Evolutionary conservation across 2,888 invertebrate species (phyloP), one percentile per base, ranked within the genome.

Genomic region (Ischnus inquisitorius): DNA sequence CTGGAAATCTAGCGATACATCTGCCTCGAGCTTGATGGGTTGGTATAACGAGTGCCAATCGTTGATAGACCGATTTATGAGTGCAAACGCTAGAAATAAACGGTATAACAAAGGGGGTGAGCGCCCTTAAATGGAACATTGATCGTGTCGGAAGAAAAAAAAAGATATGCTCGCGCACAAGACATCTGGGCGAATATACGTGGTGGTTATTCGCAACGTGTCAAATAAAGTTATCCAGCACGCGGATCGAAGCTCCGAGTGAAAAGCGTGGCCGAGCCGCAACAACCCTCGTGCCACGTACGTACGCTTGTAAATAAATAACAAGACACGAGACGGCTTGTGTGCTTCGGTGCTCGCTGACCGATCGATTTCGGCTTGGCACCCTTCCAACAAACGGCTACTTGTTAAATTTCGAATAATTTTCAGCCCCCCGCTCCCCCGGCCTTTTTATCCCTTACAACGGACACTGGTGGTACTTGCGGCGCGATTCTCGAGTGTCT

Each of bases 281-380:
- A 84, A 78, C 76, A 71, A 71, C 75, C 78, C 62, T 79, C 79
- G 82, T 84, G 85, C 5, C 85, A 87, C 85, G 81, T 82, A 87
- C 82, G 84, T 85, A 86, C 81, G 77, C 82, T 85, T 81, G 85
- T 90, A 88, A 90, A 90, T 90, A 90, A 90, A 90, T 90, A 89
- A 90, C 87, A 87, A 89, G 87, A 83, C 77, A 82, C 82, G 75
- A 85, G 79, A 28, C 60, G 87, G 86, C 84, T 86, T 88, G 88
- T 87, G 86, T 85, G 87, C 85, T 84, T 64, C 76, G 41, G 16
- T 54, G 43, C 25, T 68, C 64, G 82, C 74, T 83, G 83, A 78
- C 84, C 88, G 88, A 90, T 90, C 90, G 89, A 90, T 90, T 89
- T 89, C 87, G 64, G 54, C 79, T 86, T 89, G 89, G 89, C 88